Evolutionary conservation across 2,113 vertebrate species (phyloP).

Genomic region (Notechis scutatus): DNA sequence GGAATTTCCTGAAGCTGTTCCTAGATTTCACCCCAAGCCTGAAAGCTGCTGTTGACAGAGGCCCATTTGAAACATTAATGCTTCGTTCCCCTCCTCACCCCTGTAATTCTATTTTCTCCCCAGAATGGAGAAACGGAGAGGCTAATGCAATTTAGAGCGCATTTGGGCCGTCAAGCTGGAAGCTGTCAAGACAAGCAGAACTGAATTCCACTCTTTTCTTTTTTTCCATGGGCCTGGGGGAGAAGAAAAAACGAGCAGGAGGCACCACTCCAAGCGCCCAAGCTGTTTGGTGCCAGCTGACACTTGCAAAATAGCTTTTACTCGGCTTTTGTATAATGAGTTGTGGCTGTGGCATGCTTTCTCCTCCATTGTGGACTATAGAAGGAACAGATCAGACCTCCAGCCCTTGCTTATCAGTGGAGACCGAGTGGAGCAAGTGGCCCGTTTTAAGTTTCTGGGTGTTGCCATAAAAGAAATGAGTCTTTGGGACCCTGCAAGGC

Average conservation of each 20-base stretch:
- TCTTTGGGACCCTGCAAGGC: too few species aligned
- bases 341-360: not conserved
- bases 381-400: too few species aligned
- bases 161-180: not conserved
- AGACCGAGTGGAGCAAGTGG: too few species aligned
- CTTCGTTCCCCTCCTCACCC: not conserved
- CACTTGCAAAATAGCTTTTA: not conserved
- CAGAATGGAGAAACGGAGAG: conserved; percentile 15
- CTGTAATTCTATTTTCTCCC: not conserved
- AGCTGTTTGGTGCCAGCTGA: not conserved
- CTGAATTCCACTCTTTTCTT: accelerated
- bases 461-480: too few species aligned
- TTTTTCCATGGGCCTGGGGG: not conserved
- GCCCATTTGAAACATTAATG: not conserved
- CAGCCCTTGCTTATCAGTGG: too few species aligned
- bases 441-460: too few species aligned
- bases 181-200: conserved; percentile 1
- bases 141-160: not conserved
- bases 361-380: not conserved
- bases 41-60: conserved; percentile 23
- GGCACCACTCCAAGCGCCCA: not conserved
- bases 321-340: not conserved
- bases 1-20: not conserved
- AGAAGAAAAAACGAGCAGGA: not conserved
- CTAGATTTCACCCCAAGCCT: not conserved